These are phyloP conservation scores for Aphodius sticticus DNA, from an alignment of 2,888 invertebrate genomes.

Conservation along the genomic window DNA sequence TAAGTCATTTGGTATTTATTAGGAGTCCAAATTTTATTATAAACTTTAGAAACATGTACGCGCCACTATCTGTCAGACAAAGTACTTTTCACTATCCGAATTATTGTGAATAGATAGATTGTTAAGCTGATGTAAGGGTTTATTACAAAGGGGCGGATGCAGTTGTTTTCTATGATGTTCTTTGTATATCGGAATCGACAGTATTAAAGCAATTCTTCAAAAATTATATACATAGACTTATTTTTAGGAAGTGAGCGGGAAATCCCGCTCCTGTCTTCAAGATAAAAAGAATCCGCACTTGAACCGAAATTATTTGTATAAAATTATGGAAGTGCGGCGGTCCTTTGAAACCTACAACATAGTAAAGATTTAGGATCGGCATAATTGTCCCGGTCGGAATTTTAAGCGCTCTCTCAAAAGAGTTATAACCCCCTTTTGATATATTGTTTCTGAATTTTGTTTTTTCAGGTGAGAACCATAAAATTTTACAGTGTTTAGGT, in stretches of 20 bases:
- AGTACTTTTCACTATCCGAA: not conserved
- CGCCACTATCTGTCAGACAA: no score
- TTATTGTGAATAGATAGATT: not conserved
- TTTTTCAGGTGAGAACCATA: slow-evolving; percentile 37
- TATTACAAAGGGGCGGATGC: not conserved
- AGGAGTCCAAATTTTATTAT: no score
- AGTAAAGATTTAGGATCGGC: slow-evolving; percentile 25
- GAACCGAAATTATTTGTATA: slow-evolving; percentile 29
- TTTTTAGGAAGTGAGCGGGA: not conserved
- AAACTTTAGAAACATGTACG: no score
- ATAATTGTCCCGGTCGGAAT: slow-evolving; percentile 33
- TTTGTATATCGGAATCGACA: not conserved
- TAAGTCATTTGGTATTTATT: no score
- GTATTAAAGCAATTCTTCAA: not conserved
- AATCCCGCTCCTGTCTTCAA: not conserved
- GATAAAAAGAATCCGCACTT: not conserved
- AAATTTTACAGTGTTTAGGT: slow-evolving; percentile 37
- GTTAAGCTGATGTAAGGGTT: not conserved
- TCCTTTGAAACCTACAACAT: slow-evolving; percentile 35
- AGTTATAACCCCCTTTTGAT: slow-evolving; percentile 34
- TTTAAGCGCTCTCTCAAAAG: slow-evolving; percentile 32
- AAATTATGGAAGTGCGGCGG: slow-evolving; percentile 26
- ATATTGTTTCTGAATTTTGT: slow-evolving; percentile 36
- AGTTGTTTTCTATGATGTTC: not conserved
- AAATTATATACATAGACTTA: not conserved